Base-by-base conservation (phyloP, 1,140 invertebrate species). In the Hyles euphorbiae region DNA sequence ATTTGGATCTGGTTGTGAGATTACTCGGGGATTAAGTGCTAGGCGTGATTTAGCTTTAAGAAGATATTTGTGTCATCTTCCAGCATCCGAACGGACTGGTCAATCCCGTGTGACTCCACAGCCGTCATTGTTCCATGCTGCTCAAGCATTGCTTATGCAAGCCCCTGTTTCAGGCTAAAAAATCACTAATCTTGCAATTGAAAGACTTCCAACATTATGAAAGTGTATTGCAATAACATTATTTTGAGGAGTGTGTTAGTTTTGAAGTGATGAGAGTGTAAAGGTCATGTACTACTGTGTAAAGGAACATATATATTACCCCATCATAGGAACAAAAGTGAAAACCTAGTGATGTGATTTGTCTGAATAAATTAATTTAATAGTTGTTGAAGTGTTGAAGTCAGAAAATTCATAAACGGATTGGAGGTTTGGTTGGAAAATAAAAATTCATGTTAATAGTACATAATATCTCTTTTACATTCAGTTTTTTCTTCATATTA, bases 31-130 rank as follows among this genome's bases (percentile, higher is more conserved):
- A 0, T 68, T 94, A 4, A 93, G 92, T 54, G 92, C 93, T 5
- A 88, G 93, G 33, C 89, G 93, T 11, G 93, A 94, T 78, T 72
- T 94, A 47, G 91, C 91, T 2, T 81, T 94, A 44, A 87, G 93
- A 3, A 80, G 92, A 40, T 91, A 92, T 71, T 78, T 93, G 33
- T 93, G 92, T 67, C 90, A 92, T 57, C 78, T 93, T 65, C 92
- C 92, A 0, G 82, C 91, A 2, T 89, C 90, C 1, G 92, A 93
- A 61, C 77, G 84, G 12, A 78, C 78, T 6, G 81, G 82, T 2
- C 86, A 83, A 46, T 72, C 85, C 3, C 78, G 83, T 53, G 75
- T 77, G 3, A 64, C 82, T 4, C 76, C 81, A 4, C 79, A 81
- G 48, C 70, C 74, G 3, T 68, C 73, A 8, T 61, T 87, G 7